Evolutionary conservation across 2,797 vertebrate genomes (phyloP).

Genomic region (Dryobates pubescens): DNA sequence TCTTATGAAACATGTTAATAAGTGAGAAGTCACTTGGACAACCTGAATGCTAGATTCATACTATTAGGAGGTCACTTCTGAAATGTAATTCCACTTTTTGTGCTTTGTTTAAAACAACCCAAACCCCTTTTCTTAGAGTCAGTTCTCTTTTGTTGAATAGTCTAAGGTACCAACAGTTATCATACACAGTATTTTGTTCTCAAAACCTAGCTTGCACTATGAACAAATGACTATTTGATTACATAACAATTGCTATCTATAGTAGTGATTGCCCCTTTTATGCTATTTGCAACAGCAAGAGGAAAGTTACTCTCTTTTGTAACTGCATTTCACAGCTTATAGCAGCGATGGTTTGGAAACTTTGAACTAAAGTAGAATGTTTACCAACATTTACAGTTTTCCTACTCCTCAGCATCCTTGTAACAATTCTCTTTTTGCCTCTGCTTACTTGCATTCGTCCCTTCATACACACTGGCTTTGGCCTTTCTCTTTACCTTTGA

Average conservation of each 20-base stretch:
- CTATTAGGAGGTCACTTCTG: neutral
- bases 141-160: neutral
- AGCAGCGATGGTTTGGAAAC: neutral
- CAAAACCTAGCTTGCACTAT: neutral
- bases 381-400: neutral
- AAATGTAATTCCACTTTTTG: neutral
- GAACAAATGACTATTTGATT: neutral
- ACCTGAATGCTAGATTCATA: neutral
- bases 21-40: neutral
- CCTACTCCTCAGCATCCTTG: neutral
- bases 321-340: neutral
- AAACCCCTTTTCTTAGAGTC: neutral
- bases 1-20: neutral
- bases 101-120: neutral
- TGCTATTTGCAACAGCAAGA: neutral
- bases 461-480: neutral
- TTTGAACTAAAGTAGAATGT: neutral
- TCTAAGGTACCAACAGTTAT: neutral
- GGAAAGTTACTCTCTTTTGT: neutral
- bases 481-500: neutral
- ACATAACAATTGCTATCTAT: neutral
- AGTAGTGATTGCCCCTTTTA: neutral
- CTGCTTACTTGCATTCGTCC: neutral
- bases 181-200: neutral
- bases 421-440: neutral